These are phyloP conservation scores for Anagrus nilaparvatae DNA, from an alignment of 1,140 invertebrate species.

Conservation along the genomic window DNA sequence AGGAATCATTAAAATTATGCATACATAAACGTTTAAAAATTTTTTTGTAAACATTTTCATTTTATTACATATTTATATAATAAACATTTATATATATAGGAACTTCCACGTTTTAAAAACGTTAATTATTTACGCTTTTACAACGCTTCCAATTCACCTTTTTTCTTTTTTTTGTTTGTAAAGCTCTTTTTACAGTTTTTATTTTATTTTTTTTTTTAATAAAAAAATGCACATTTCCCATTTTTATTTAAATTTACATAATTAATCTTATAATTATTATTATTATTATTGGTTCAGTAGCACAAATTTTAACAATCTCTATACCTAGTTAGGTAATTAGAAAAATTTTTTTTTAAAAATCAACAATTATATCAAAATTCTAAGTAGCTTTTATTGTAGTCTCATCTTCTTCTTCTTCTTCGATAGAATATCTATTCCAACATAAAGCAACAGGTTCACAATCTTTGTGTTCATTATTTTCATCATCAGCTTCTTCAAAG, in stretches of 20 bases:
- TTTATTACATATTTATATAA: conserved; percentile 9
- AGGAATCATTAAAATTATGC: conserved; percentile 8
- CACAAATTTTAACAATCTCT: conserved; percentile 13
- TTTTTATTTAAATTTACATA: conserved; percentile 11
- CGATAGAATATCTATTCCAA: conserved; percentile 18
- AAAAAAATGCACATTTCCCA: conserved; percentile 16
- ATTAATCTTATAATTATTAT: too few species aligned
- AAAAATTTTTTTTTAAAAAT: conserved; percentile 7
- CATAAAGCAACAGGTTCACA: conserved; percentile 17
- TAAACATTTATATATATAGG: conserved; percentile 14
- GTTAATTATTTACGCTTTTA: conserved; percentile 13
- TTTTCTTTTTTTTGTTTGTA: conserved; percentile 9
- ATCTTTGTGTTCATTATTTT: conserved; percentile 8
- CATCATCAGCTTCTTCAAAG: conserved; percentile 2
- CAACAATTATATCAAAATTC: conserved; percentile 10
- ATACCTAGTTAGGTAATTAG: conserved; percentile 13
- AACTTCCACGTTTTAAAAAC: conserved; percentile 13
- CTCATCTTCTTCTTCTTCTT: conserved; percentile 5
- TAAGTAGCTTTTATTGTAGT: conserved; percentile 11
- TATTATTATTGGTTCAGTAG: conserved; percentile 11
- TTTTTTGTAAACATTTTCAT: too few species aligned
- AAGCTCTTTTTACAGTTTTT: conserved; percentile 15
- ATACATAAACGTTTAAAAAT: too few species aligned
- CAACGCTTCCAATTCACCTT: conserved; percentile 11
- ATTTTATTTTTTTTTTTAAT: too few species aligned